phyloP scores from a whole-genome alignment of 2,113 vertebrate genomes.

The Gobio gobio region DNA sequence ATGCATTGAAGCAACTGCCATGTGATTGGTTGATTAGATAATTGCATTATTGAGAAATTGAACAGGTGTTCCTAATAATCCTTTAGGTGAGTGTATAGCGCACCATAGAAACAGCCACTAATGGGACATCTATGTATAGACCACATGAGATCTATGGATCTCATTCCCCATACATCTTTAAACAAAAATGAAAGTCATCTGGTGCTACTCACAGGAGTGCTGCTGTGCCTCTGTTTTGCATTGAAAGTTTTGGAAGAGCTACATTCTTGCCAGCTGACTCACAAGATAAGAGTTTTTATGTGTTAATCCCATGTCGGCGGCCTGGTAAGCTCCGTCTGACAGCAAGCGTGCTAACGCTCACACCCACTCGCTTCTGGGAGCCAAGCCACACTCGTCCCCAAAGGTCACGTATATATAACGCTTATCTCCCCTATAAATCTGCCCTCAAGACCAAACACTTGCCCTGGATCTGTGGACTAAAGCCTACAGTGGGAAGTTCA shows the following conservation, averaged over 20 bases:
- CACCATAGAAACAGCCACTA: too few relatives aligned
- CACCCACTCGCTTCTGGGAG: conserved; percentile 51
- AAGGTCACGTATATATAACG: conserved; percentile 72
- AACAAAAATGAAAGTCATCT: conserved; percentile 14
- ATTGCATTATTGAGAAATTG: too few relatives aligned
- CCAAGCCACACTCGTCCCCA: conserved; percentile 65
- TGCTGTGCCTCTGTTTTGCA: neutral
- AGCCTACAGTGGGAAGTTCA: conserved; percentile 23
- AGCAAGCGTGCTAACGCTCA: conserved; percentile 48
- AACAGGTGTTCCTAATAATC: too few relatives aligned
- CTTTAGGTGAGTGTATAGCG: too few relatives aligned
- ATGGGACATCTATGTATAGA: too few relatives aligned
- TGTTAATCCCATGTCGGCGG: conserved; percentile 57
- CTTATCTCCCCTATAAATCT: conserved; percentile 68
- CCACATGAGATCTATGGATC: neutral
- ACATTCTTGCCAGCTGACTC: conserved; percentile 56
- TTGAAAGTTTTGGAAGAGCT: conserved; percentile 14
- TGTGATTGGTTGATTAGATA: too few relatives aligned
- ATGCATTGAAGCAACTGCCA: too few relatives aligned
- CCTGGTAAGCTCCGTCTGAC: conserved; percentile 47
- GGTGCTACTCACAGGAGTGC: neutral
- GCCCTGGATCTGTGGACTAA: conserved; percentile 20
- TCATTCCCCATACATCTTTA: neutral
- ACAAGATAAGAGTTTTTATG: conserved; percentile 59
- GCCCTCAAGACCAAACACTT: conserved; percentile 31